Evolutionary conservation across 2,113 vertebrate genomes (phyloP).

Genomic region (Gadus macrocephalus): DNA sequence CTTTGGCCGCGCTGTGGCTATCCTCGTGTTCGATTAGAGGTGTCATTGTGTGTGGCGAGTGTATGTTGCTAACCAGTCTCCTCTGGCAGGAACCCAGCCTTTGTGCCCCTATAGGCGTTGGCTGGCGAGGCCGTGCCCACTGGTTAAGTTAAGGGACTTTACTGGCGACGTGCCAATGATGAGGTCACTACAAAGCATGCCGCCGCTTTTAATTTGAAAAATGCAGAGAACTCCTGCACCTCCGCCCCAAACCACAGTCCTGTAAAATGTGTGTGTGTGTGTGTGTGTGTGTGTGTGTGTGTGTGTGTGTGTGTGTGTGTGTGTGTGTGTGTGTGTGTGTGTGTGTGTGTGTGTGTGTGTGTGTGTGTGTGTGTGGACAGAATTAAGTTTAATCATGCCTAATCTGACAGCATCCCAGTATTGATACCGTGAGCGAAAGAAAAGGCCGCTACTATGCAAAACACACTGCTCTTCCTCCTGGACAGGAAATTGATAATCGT

Average conservation of each 20-base stretch:
- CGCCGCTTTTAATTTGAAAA: constrained; percentile 77
- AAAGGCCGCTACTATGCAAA: constrained; percentile 31
- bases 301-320: not conserved
- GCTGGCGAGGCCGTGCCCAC: constrained; percentile 43
- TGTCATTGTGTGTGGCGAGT: too few relatives aligned
- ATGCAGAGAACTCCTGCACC: constrained; percentile 57
- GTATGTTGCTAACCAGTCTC: too few relatives aligned
- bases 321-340: not conserved
- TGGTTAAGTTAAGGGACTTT: constrained; percentile 71
- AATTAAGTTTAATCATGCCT: not conserved
- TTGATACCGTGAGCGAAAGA: not conserved
- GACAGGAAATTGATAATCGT: constrained; percentile 78
- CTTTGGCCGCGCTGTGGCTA: too few relatives aligned
- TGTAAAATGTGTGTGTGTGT: too few relatives aligned
- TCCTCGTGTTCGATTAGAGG: too few relatives aligned
- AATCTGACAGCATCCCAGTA: not conserved
- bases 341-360: not conserved
- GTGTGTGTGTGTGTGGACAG: not conserved
- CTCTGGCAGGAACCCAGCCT: constrained; percentile 76
- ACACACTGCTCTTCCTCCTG: constrained; percentile 61
- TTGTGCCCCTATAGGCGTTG: constrained; percentile 58
- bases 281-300: constrained; percentile 15
- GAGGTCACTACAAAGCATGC: constrained; percentile 82
- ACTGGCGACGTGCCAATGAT: constrained; percentile 79
- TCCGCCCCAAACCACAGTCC: constrained; percentile 26